Evolutionary conservation across 2,797 vertebrate genomes (phyloP).

Genomic region (Vespertilio murinus): DNA sequence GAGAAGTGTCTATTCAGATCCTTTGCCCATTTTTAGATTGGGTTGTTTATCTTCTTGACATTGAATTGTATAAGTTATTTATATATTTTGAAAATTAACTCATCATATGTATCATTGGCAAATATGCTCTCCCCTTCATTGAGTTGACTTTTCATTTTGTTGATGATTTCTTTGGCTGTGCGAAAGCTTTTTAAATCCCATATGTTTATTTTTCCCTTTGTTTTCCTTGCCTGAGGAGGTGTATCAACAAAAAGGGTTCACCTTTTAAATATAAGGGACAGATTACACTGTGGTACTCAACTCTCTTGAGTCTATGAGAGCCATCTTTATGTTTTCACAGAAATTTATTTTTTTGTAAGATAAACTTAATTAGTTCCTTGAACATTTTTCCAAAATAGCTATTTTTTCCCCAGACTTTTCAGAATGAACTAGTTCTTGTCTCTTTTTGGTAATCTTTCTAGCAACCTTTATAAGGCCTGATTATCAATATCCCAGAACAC

Average conservation of each 20-base stretch:
- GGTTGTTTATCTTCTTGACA: background rate
- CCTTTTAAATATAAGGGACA: conserved; percentile 43
- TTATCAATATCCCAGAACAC: background rate
- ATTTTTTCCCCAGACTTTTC: conserved; percentile 50
- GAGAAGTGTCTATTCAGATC: background rate
- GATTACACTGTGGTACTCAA: conserved; percentile 45
- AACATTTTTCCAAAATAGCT: conserved; percentile 41
- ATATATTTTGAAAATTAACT: background rate
- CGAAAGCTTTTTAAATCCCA: background rate
- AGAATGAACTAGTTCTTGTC: conserved; percentile 6
- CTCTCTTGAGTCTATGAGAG: conserved; percentile 47
- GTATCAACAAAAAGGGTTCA: conserved; percentile 49
- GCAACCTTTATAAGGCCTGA: conserved; percentile 41
- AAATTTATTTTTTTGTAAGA: conserved; percentile 56
- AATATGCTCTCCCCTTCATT: background rate
- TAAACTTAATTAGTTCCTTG: conserved; percentile 45
- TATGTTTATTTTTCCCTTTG: background rate
- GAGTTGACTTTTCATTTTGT: background rate
- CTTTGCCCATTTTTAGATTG: background rate
- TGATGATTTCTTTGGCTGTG: background rate
- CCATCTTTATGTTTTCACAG: conserved; percentile 38
- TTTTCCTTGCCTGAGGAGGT: background rate
- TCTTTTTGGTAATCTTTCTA: conserved; percentile 56
- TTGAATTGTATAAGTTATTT: background rate
- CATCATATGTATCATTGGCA: background rate